Percentiles rank a stretch among this genome's conserved stretches.
Conservation (phyloP, 2,888 invertebrate genomes). For the Phengaris alcon region DNA sequence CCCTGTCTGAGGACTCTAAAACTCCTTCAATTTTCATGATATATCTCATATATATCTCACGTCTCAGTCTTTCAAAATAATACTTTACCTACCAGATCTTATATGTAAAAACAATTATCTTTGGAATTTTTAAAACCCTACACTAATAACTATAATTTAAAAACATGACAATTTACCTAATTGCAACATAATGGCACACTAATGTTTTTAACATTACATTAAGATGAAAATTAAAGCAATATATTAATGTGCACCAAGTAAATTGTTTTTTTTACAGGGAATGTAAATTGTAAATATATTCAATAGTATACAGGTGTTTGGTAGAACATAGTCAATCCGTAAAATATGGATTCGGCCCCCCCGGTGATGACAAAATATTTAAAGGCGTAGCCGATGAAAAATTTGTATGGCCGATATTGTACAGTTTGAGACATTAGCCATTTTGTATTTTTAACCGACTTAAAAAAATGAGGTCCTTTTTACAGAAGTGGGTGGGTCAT, state of each 20-base stretch:
- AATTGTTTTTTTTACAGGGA: background rate
- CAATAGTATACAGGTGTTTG: background rate
- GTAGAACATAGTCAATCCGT: no score
- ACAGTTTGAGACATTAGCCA: no score
- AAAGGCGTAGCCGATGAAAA: no score
- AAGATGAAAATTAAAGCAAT: background rate
- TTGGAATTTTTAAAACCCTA: background rate
- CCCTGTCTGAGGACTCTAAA: background rate
- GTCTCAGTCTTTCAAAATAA: constrained; percentile 1
- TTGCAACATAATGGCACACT: constrained; percentile 12
- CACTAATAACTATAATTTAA: background rate
- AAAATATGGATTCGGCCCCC: no score
- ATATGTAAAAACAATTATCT: no score
- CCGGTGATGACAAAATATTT: no score
- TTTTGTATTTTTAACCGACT: no score
- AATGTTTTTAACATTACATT: background rate
- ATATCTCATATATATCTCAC: background rate
- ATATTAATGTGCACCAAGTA: background rate
- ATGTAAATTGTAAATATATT: constrained; percentile 4
- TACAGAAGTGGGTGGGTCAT: no score
- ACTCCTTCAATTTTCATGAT: background rate
- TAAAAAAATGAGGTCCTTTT: no score
- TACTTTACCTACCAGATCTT: background rate
- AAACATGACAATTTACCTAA: background rate
- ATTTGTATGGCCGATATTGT: no score